Evolutionary conservation across 2,113 vertebrate species (phyloP), one percentile per base, ranked within the genome.

Genomic region (Aspiorhynchus laticeps): DNA sequence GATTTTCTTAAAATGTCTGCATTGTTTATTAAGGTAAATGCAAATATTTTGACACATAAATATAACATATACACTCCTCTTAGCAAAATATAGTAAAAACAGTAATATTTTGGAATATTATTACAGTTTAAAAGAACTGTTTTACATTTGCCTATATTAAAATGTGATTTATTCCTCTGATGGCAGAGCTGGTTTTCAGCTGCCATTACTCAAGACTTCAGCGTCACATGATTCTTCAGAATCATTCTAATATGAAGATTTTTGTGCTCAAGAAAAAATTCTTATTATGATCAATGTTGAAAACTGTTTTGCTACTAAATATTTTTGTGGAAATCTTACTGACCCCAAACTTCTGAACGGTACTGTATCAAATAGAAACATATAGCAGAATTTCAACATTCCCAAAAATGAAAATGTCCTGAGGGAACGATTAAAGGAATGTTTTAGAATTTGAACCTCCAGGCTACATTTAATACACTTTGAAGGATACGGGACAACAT

Each of bases 1-100:
- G 91, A 98, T 98, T 93, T 97, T 98, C 93, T 96, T 97, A 94
- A 96, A 98, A 95, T 98, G 95, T 80, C 97, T 98, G 94, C 81
- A 87, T 63, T 51, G 11, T 89, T 67, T 26, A 92, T 96, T 94
- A 95, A 97, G 95, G 94, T 94, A 92, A 28, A 63, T 17, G 53
- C 48, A 56, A 85, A 41, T 24, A 59, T 59, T 59, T 24, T 59
- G 53, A 73, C 3, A 15, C 17, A 59, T 26, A 4, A 9, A 61
- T 14, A n/a, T 33, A 43, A 80, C 78, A 63, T 21, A 38, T 43
- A 43, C 7, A 26, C 38, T 15, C 14, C 46, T 4, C 12, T 48
- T 48, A 38, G 38, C 38, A 38, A 38, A 38, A 38, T 51, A 51
- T 51, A 51, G 14, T 51, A 51, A 51, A 51, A 51, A 51, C 41